phyloP scores from a whole-genome alignment of 1,140 invertebrate species.

The Aporrectodea caliginosa region DNA sequence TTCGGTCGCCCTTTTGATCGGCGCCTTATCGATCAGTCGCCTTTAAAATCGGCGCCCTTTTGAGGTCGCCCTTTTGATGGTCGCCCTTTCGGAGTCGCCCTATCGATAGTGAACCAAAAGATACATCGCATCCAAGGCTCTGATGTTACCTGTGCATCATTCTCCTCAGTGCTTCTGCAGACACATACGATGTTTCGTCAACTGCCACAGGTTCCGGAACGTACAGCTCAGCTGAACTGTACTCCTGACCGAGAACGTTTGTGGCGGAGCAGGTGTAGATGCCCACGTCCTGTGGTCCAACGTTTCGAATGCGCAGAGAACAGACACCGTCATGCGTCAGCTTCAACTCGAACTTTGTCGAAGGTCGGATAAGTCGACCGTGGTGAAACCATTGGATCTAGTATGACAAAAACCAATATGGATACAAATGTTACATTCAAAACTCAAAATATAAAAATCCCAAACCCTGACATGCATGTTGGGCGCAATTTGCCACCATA shows the following conservation, averaged over 20 bases:
- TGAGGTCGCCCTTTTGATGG: too few species aligned
- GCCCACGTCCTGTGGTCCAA: conserved; percentile 87
- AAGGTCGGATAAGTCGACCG: conserved; percentile 76
- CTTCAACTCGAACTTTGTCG: conserved; percentile 74
- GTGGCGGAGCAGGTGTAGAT: conserved; percentile 52
- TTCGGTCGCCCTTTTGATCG: too few species aligned
- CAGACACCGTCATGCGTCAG: conserved; percentile 76
- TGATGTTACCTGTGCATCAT: conserved; percentile 23
- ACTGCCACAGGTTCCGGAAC: conserved; percentile 48
- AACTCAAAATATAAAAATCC: too few species aligned
- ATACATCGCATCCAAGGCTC: too few species aligned
- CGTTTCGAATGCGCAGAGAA: conserved; percentile 73
- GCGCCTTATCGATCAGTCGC: too few species aligned
- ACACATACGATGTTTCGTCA: conserved; percentile 54
- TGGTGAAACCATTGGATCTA: conserved; percentile 91
- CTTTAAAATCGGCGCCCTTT: too few species aligned
- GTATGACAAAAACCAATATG: neutral
- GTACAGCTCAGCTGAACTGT: conserved; percentile 49
- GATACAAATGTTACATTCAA: too few species aligned
- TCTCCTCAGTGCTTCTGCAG: conserved; percentile 46
- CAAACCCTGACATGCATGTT: too few species aligned
- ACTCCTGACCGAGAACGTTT: conserved; percentile 51
- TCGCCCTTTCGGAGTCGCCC: too few species aligned
- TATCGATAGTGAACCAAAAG: too few species aligned
- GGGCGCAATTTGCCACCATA: too few species aligned